A percentile compares a stretch with the other conserved stretches of the same genome.
Evolutionary conservation across 1,140 invertebrate genomes (phyloP).

Genomic region (Bradysia coprophila): DNA sequence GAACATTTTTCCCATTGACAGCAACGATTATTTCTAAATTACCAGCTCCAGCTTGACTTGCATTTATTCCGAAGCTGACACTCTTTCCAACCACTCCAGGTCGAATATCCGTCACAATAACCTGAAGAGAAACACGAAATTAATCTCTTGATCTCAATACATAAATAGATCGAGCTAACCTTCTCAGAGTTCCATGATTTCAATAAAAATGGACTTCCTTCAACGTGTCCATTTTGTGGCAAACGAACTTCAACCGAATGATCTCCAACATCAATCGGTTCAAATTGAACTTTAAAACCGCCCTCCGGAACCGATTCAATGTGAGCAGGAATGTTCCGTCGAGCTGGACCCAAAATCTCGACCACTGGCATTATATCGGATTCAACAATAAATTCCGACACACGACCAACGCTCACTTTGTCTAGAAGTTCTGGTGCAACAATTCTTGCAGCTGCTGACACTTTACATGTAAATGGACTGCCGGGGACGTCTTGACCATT

Average conservation of each 20-base stretch:
- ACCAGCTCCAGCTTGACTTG: slow-evolving; percentile 60
- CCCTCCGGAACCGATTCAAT: slow-evolving; percentile 29
- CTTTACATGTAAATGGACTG: slow-evolving; percentile 53
- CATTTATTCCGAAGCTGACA: slow-evolving; percentile 82
- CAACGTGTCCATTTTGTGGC: slow-evolving; percentile 56
- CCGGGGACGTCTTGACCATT: slow-evolving; percentile 92
- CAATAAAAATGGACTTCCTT: slow-evolving; percentile 85
- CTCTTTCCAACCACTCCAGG: slow-evolving; percentile 79
- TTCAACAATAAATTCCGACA: slow-evolving; percentile 72
- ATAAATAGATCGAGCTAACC: no score
- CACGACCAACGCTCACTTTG: slow-evolving; percentile 75
- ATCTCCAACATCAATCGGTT: slow-evolving; percentile 78
- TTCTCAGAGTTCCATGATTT: slow-evolving; percentile 89
- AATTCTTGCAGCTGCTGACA: slow-evolving; percentile 53
- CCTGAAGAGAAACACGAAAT: no score
- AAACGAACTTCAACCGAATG: slow-evolving; percentile 76
- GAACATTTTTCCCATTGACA: slow-evolving; percentile 92
- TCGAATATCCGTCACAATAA: slow-evolving; percentile 69
- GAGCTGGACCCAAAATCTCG: slow-evolving; percentile 55
- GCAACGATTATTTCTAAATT: slow-evolving; percentile 96
- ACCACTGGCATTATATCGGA: slow-evolving; percentile 54
- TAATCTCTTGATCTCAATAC: no score
- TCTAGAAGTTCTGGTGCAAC: slow-evolving; percentile 60
- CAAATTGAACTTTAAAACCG: slow-evolving; percentile 52
- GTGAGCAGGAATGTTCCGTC: slow-evolving; percentile 47